phyloP scores from a whole-genome alignment of 2,888 invertebrate species.

The Nebria brevicollis region DNA sequence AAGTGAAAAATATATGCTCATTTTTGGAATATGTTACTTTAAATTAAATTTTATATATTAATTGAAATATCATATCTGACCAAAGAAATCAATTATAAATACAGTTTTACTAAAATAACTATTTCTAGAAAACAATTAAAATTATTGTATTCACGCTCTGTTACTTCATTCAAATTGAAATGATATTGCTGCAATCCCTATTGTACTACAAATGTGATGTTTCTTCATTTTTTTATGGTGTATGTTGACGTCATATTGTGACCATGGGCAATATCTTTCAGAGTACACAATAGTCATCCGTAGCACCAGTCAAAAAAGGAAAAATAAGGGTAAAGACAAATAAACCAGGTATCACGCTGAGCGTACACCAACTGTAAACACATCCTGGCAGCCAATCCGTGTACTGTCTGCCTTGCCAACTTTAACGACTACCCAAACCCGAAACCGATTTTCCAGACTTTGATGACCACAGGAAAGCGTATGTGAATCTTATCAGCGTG shows the following conservation, averaged over 20 bases:
- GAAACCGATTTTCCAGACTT: conserved; percentile 37
- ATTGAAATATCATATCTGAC: not conserved
- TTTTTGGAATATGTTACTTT: not conserved
- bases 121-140: too few species aligned
- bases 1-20: not conserved
- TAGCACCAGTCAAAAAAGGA: not conserved
- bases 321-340: not conserved
- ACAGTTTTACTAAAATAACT: too few species aligned
- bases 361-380: conserved; percentile 26
- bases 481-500: not conserved
- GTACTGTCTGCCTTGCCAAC: not conserved
- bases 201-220: too few species aligned
- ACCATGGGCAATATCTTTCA: not conserved
- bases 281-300: not conserved
- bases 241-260: not conserved
- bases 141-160: too few species aligned
- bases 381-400: conserved; percentile 20
- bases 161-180: too few species aligned
- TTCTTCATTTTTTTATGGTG: conserved; percentile 1
- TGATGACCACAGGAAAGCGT: conserved; percentile 11
- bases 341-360: conserved; percentile 4
- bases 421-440: conserved; percentile 32
- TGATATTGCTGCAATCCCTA: too few species aligned
- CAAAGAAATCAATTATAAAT: not conserved
- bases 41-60: not conserved